Evolutionary conservation across 1,140 invertebrate genomes (phyloP), one percentile per base, ranked within the genome.

Genomic region (Oryctes rhinoceros): DNA sequence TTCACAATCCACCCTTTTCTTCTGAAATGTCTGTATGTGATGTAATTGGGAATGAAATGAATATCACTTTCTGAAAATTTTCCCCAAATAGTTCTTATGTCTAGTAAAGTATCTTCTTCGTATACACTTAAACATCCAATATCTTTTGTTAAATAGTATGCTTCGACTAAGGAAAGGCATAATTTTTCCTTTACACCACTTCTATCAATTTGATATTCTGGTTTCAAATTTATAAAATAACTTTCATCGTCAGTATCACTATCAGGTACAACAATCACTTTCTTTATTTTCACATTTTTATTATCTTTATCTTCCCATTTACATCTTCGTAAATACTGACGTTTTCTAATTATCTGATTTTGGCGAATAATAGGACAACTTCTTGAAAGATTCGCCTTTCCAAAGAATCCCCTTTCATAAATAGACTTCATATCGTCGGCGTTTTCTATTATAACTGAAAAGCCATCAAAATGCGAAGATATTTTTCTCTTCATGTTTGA

Each of bases 1-100:
- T 96, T 97, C 0, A 97, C 94, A 75, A 97, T 91, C 95, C 96
- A 98, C 39, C 95, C 95, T 89, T 96, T 96, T 18, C 93, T 92
- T 83, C 95, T 91, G 85, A 94, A 96, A 89, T 97, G 94, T 88
- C 96, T 92, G 89, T 97, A 98, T 15, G 93, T 93, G 76, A 94
- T 90, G 88, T 97, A 96, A 84, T 91, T 92, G 48, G 90, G 88
- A n/a, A 94, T 62, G 89, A 97, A 97, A 83, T 90, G 87, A 67
- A 87, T 83, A 84, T 94, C 90, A 37, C 86, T 85, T 67, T 90
- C 84, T 81, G 87, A 89, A 87, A 96, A 95, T 81, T 89, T 84
- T 49, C 88, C 84, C 95, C 93, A 96, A 83, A 93, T 86, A 77
- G 90, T 86, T 18, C 11, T 13, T 30, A 24, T 18, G 74, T 89